Conservation (phyloP, 2,113 vertebrate species). For the Cyprinus carpio region DNA sequence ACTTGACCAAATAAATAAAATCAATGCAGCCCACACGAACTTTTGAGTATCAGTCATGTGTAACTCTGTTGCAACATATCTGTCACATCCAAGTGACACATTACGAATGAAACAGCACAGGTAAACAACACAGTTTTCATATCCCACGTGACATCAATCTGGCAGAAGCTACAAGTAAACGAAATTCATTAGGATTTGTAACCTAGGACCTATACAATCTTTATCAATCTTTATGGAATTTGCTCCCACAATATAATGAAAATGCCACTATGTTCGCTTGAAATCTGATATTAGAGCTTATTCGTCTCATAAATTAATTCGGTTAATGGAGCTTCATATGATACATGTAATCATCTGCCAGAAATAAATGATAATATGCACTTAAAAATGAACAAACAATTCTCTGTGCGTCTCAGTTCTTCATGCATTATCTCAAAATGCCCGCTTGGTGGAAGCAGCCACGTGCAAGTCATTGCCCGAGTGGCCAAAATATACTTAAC, state of each 20-base stretch:
- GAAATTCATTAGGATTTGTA: neutral
- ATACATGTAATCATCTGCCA: neutral
- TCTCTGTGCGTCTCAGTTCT: neutral
- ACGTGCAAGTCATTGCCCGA: slow-evolving; percentile 26
- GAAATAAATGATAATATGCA: neutral
- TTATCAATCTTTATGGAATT: neutral
- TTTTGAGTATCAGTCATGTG: neutral
- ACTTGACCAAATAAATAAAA: neutral
- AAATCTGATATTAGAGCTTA: no score
- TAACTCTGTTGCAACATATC: neutral
- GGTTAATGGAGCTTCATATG: neutral
- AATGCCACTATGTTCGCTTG: neutral
- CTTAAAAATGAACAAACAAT: neutral
- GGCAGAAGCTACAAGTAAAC: neutral
- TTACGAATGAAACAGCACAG: neutral
- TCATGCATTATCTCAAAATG: slow-evolving; percentile 51
- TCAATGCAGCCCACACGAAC: neutral
- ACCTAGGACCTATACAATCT: no score
- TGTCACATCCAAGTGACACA: no score
- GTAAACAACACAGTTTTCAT: neutral
- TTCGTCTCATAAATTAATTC: neutral
- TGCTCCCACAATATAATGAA: neutral
- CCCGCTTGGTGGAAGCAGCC: slow-evolving; percentile 60
- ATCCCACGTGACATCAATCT: neutral
- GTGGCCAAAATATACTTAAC: neutral